Conservation (phyloP, 1,140 invertebrate species). For the Medauroidea extradentata region DNA sequence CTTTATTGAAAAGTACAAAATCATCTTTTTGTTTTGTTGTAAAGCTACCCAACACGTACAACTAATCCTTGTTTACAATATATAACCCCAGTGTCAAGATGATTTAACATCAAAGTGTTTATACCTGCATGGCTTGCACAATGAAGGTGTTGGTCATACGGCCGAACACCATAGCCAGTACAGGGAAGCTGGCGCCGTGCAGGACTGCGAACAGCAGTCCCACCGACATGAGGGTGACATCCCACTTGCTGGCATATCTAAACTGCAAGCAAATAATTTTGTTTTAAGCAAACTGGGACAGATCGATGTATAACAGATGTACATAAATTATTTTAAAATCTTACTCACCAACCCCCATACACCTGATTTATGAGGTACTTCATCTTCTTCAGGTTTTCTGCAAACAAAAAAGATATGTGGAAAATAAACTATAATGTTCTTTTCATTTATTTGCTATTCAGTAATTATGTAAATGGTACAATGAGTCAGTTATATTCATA, state of each 20-base stretch:
- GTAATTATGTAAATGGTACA: too few species aligned
- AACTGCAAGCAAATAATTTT: conserved; percentile 45
- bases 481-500: too few species aligned
- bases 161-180: conserved; percentile 66
- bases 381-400: too few species aligned
- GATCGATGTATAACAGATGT: too few species aligned
- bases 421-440: too few species aligned
- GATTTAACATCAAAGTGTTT: background rate
- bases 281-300: background rate
- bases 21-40: too few species aligned
- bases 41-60: too few species aligned
- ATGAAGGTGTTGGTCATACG: conserved; percentile 52
- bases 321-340: background rate
- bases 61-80: too few species aligned
- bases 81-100: too few species aligned
- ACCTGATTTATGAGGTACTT: background rate
- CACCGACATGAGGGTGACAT: conserved; percentile 54
- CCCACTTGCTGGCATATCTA: conserved; percentile 51
- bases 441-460: too few species aligned
- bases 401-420: too few species aligned
- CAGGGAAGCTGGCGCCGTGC: conserved; percentile 57
- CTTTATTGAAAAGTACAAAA: too few species aligned
- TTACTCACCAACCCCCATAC: background rate
- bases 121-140: conserved; percentile 40
- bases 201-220: conserved; percentile 54